These are phyloP conservation scores for Manis pentadactyla DNA, from an alignment of 2,797 vertebrate species.

Conservation along the genomic window DNA sequence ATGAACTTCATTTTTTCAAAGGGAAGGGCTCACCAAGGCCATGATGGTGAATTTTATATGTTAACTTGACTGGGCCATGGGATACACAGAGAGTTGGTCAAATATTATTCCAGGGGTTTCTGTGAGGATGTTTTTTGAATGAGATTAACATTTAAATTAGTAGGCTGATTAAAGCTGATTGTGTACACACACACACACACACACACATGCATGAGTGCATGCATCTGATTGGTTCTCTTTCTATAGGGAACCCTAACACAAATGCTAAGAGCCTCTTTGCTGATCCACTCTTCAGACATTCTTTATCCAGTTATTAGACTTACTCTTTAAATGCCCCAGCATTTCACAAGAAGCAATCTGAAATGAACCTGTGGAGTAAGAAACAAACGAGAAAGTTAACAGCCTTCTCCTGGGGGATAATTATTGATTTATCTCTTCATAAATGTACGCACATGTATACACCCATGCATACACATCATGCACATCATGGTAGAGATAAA, in stretches of 20 bases:
- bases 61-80: not conserved
- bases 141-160: not conserved
- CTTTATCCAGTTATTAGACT: not conserved
- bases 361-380: not conserved
- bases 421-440: not conserved
- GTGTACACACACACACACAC: not conserved
- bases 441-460: not conserved
- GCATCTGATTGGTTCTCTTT: not conserved
- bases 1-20: not conserved
- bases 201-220: not conserved
- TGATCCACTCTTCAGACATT: not conserved
- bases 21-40: not conserved
- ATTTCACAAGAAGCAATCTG: not conserved
- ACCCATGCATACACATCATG: not conserved
- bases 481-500: not conserved
- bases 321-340: not conserved
- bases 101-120: not conserved
- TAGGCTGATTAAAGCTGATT: not conserved
- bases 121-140: not conserved
- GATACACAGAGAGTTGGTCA: not conserved
- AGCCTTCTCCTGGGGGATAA: not conserved
- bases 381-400: not conserved
- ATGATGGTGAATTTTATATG: not conserved
- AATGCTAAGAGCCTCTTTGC: not conserved
- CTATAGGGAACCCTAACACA: not conserved